phyloP scores from a whole-genome alignment of 2,113 vertebrate species.

The Brienomyrus brachyistius region DNA sequence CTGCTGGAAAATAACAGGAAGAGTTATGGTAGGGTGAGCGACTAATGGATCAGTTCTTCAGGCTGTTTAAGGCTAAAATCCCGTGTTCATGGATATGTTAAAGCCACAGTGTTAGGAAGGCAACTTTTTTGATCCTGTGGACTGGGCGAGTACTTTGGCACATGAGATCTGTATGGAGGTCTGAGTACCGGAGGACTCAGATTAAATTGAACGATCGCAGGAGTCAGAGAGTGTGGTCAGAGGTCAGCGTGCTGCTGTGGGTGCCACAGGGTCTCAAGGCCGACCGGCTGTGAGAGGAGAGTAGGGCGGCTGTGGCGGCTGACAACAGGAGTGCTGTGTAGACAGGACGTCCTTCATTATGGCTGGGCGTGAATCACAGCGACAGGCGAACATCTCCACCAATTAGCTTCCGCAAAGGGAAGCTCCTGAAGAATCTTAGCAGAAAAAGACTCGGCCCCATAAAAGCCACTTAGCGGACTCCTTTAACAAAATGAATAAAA shows the following conservation, averaged over 20 bases:
- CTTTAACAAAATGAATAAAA: constrained; percentile 35
- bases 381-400: not conserved
- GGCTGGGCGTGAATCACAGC: not conserved
- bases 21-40: not conserved
- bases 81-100: not conserved
- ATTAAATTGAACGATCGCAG: constrained; percentile 36
- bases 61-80: constrained; percentile 1
- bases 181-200: constrained; percentile 37
- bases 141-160: not conserved
- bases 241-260: constrained; percentile 32
- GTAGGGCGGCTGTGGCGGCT: not conserved
- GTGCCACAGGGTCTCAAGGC: not conserved
- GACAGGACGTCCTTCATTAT: not conserved
- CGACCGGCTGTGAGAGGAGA: not conserved
- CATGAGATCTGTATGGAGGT: constrained; percentile 25
- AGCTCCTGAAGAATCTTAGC: not conserved
- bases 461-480: constrained; percentile 15
- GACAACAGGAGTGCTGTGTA: not conserved
- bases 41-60: not conserved
- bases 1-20: not conserved
- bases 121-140: not conserved
- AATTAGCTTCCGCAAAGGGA: not conserved
- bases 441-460: not conserved
- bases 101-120: not conserved
- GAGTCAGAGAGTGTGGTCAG: constrained; percentile 31